phyloP scores from a whole-genome alignment of 2,888 invertebrate species.

The Isotomurus palustris region DNA sequence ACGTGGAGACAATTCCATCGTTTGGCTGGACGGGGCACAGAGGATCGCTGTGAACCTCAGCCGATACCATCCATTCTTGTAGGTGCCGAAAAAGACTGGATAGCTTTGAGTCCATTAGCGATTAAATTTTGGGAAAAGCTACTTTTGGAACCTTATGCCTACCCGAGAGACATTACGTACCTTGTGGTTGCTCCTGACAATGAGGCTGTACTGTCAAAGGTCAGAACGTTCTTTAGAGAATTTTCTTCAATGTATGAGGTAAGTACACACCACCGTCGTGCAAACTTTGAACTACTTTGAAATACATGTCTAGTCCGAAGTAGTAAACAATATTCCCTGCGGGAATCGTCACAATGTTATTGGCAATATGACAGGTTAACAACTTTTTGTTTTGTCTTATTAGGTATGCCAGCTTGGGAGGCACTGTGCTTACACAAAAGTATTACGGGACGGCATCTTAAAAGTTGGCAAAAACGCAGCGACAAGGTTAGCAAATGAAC shows the following conservation, averaged over 20 bases:
- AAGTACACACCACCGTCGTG: conserved; percentile 33
- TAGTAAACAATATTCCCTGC: neutral
- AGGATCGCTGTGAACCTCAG: conserved; percentile 94
- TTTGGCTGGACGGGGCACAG: conserved; percentile 86
- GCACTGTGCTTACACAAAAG: conserved; percentile 82
- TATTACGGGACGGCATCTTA: conserved; percentile 80
- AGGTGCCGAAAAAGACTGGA: conserved; percentile 92
- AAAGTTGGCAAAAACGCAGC: conserved; percentile 68
- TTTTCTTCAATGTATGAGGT: conserved; percentile 86
- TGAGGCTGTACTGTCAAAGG: conserved; percentile 71
- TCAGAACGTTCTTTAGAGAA: conserved; percentile 85
- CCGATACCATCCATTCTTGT: conserved; percentile 91
- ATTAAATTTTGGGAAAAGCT: conserved; percentile 94
- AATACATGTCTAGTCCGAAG: neutral
- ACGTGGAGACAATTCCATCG: conserved; percentile 98
- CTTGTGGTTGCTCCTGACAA: conserved; percentile 91
- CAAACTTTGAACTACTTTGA: neutral
- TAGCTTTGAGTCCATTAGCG: conserved; percentile 89
- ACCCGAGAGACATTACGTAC: conserved; percentile 89
- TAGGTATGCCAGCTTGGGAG: conserved; percentile 82
- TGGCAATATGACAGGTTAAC: neutral
- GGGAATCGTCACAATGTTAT: neutral
- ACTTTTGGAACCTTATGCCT: conserved; percentile 95
- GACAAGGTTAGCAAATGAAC: conserved; percentile 60
- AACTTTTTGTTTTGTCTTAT: conserved; percentile 27